Conservation (phyloP, 2,113 vertebrate genomes). For the Butorides virescens region DNA sequence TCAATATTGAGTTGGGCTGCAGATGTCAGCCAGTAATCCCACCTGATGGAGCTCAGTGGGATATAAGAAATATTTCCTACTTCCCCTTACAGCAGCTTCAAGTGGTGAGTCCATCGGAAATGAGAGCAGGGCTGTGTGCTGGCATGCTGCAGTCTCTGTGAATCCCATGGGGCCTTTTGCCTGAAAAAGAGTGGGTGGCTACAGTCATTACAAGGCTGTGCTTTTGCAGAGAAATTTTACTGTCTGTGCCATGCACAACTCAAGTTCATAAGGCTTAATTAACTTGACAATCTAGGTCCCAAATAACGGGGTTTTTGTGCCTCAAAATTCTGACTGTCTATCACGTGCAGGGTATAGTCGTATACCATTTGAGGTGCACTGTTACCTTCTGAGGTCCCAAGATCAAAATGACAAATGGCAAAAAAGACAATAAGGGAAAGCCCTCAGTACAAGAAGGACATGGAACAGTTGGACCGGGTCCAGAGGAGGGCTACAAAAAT, state of each 20-base stretch:
- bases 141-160: neutral
- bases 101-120: neutral
- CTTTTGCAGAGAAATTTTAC: neutral
- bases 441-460: no score
- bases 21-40: neutral
- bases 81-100: neutral
- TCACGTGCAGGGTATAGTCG: neutral
- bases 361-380: neutral
- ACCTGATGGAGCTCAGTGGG: neutral
- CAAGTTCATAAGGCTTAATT: neutral
- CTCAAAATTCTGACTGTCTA: neutral
- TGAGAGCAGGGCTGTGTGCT: neutral
- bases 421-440: neutral
- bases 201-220: neutral
- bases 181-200: neutral
- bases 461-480: no score
- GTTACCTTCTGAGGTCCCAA: neutral
- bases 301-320: neutral
- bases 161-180: accelerated
- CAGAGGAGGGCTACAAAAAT: no score
- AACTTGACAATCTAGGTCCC: neutral
- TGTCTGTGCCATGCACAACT: neutral
- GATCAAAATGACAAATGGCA: neutral
- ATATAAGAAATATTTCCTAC: neutral
- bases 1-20: neutral